phyloP scores from a whole-genome alignment of 2,888 invertebrate genomes.

The Syrista parreyssii region DNA sequence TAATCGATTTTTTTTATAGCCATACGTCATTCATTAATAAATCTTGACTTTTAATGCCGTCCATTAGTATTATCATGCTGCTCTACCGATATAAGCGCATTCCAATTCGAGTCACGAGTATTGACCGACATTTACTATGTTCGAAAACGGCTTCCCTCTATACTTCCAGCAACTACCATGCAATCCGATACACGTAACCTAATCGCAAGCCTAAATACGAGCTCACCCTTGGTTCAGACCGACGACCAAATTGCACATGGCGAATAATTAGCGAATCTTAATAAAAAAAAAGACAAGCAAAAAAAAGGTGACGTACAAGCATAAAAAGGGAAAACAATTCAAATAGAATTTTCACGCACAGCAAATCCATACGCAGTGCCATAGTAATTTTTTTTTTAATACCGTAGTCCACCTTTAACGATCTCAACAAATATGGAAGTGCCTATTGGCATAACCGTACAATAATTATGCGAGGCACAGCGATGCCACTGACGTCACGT shows the following conservation, averaged over 20 bases:
- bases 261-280: not conserved
- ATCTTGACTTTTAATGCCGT: not conserved
- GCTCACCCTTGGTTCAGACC: not conserved
- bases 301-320: not conserved
- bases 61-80: not conserved
- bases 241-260: not conserved
- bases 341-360: not conserved
- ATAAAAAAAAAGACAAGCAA: not conserved
- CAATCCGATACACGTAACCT: no score
- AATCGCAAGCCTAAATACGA: not conserved
- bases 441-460: constrained; percentile 27
- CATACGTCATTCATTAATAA: not conserved
- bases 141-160: no score
- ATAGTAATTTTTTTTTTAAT: not conserved
- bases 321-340: not conserved
- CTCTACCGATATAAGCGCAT: not conserved
- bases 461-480: constrained; percentile 42
- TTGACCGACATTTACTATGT: no score
- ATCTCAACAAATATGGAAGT: not conserved
- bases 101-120: not conserved
- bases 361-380: not conserved
- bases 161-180: no score
- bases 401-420: not conserved
- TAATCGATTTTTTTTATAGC: not conserved
- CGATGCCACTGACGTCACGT: constrained; percentile 26